Evolutionary conservation across 2,888 invertebrate genomes (phyloP).

Genomic region (Caenorhabditis becei): DNA sequence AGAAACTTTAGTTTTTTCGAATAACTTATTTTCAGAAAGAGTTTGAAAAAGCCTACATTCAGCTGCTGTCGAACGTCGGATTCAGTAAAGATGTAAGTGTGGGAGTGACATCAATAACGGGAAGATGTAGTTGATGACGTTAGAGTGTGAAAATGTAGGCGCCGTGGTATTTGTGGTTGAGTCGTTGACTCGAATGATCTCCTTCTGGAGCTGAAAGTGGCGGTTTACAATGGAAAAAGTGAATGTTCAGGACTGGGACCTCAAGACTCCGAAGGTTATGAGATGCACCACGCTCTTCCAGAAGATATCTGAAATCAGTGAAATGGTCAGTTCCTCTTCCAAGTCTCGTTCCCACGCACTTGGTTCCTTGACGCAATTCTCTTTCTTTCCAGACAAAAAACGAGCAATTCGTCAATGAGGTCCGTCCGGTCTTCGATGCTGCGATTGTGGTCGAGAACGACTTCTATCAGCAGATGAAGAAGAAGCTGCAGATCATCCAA

Average conservation of each 20-base stretch:
- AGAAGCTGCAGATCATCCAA: slow-evolving; percentile 4
- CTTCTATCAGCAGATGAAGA: slow-evolving; percentile 14
- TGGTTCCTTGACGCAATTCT: too few relatives aligned
- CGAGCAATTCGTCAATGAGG: background rate
- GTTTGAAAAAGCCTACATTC: background rate
- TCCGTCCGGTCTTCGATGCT: slow-evolving; percentile 13
- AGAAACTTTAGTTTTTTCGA: background rate
- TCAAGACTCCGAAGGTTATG: background rate
- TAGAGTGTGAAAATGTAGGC: background rate
- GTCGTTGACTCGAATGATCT: background rate
- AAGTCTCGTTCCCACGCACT: too few relatives aligned
- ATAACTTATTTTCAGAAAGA: background rate
- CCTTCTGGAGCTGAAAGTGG: background rate
- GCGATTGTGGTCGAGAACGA: slow-evolving; percentile 22
- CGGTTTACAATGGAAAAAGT: background rate
- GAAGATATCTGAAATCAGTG: background rate
- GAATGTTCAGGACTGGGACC: background rate
- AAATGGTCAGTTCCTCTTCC: background rate
- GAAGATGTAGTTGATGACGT: background rate
- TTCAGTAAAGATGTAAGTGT: background rate
- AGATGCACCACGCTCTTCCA: background rate
- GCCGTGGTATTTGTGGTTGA: background rate
- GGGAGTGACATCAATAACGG: background rate
- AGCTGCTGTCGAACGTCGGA: slow-evolving; percentile 6
- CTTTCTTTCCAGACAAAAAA: background rate